Percentiles rank a stretch among this genome's conserved stretches.
phyloP scores from a whole-genome alignment of 1,140 invertebrate genomes.

The Drosophila kikkawai region DNA sequence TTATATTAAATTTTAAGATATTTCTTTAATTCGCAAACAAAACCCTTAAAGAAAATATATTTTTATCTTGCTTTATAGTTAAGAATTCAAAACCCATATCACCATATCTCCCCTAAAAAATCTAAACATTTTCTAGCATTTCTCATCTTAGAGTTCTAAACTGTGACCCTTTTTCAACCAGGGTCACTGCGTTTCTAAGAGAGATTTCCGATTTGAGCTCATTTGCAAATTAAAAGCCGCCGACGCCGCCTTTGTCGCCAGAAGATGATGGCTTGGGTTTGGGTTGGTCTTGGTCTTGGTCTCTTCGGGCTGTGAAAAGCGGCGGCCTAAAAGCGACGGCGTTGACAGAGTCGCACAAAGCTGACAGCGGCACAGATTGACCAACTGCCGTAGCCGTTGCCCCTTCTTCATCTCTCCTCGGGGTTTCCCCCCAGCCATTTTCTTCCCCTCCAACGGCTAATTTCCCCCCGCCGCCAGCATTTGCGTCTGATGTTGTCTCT shows the following conservation, averaged over 20 bases:
- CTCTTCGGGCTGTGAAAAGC: constrained; percentile 19
- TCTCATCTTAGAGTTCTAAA: neutral
- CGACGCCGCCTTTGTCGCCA: constrained; percentile 32
- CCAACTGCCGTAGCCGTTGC: constrained; percentile 27
- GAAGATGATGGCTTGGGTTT: constrained; percentile 3
- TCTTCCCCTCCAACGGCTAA: constrained; percentile 9
- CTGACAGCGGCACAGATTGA: constrained; percentile 65
- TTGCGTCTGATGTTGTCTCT: constrained; percentile 56
- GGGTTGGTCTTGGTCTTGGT: neutral
- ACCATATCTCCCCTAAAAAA: neutral
- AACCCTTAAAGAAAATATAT: neutral
- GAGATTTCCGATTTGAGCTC: constrained; percentile 55
- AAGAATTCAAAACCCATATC: no score
- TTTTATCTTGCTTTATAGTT: neutral
- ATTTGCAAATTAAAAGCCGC: constrained; percentile 79
- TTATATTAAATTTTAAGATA: no score
- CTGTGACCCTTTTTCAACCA: constrained; percentile 13
- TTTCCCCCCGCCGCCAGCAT: constrained; percentile 32
- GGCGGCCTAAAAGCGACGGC: constrained; percentile 44
- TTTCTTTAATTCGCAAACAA: neutral
- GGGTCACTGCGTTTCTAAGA: neutral
- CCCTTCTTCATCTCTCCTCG: neutral
- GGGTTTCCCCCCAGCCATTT: neutral
- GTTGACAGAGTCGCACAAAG: constrained; percentile 79
- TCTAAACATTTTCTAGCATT: constrained; percentile 2